These are phyloP conservation scores for Pterostichus niger DNA, from an alignment of 2,888 invertebrate genomes.

Conservation along the genomic window DNA sequence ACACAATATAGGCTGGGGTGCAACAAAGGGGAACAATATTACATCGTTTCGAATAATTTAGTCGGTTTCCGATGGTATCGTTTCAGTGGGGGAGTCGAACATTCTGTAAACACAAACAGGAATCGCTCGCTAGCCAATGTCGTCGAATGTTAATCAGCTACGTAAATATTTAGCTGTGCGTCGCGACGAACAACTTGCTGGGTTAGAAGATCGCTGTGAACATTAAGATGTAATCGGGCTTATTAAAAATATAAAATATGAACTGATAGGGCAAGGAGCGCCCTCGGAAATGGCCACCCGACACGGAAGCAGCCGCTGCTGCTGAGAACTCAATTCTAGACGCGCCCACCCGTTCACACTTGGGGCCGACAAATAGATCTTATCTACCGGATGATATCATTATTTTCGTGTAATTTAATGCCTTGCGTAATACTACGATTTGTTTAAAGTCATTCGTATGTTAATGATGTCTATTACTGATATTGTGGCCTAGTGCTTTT, in stretches of 20 bases:
- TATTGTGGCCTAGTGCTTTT: no score
- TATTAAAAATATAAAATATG: constrained; percentile 74
- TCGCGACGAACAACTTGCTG: not conserved
- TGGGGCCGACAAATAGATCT: constrained; percentile 73
- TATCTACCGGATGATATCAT: constrained; percentile 72
- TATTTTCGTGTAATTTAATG: constrained; percentile 75
- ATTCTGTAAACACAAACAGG: constrained; percentile 4
- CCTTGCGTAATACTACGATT: constrained; percentile 52
- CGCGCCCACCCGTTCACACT: constrained; percentile 70
- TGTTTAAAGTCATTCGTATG: constrained; percentile 57
- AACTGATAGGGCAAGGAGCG: constrained; percentile 70
- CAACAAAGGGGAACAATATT: no score
- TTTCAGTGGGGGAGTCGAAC: not conserved
- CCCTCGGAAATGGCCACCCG: constrained; percentile 73
- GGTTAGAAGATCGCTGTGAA: no score
- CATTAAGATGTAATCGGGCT: constrained; percentile 73
- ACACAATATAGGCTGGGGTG: no score
- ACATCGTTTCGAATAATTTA: no score
- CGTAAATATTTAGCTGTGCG: constrained; percentile 20
- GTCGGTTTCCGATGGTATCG: no score
- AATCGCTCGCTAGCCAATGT: not conserved
- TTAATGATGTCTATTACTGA: constrained; percentile 19
- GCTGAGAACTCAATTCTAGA: constrained; percentile 72
- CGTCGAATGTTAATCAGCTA: not conserved
- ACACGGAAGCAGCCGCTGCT: constrained; percentile 72